Evolutionary conservation across 2,888 invertebrate species (phyloP).

Genomic region (Cheilosia vernalis): DNA sequence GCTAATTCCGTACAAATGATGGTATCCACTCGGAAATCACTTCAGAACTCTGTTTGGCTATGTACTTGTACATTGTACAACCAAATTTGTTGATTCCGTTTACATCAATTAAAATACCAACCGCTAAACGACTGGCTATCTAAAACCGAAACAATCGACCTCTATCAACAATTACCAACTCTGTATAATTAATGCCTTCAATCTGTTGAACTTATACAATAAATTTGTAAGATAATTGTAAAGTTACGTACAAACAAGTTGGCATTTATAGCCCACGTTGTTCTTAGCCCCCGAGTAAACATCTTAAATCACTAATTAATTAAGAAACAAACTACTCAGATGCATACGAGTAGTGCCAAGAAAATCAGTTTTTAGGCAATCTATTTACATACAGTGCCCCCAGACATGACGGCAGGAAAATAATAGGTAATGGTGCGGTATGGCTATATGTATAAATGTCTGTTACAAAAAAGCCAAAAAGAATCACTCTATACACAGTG

Average conservation of each 20-base stretch:
- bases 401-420: not conserved
- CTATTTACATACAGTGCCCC: not conserved
- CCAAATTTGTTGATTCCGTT: no score
- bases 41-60: no score
- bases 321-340: not conserved
- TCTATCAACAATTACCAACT: not conserved
- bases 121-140: no score
- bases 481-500: conserved; percentile 11
- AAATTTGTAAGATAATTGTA: not conserved
- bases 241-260: not conserved
- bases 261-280: not conserved
- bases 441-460: no score
- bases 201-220: not conserved
- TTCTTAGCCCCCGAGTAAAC: not conserved
- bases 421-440: not conserved
- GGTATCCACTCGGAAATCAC: no score
- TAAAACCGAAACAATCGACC: not conserved
- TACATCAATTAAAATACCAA: no score
- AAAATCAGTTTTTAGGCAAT: conserved; percentile 16
- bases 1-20: no score
- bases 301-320: conserved; percentile 11
- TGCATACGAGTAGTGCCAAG: not conserved
- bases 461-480: conserved; percentile 5
- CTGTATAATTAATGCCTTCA: not conserved
- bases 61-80: no score